Conservation (phyloP, 2,888 invertebrate genomes). For the Brenthis ino region DNA sequence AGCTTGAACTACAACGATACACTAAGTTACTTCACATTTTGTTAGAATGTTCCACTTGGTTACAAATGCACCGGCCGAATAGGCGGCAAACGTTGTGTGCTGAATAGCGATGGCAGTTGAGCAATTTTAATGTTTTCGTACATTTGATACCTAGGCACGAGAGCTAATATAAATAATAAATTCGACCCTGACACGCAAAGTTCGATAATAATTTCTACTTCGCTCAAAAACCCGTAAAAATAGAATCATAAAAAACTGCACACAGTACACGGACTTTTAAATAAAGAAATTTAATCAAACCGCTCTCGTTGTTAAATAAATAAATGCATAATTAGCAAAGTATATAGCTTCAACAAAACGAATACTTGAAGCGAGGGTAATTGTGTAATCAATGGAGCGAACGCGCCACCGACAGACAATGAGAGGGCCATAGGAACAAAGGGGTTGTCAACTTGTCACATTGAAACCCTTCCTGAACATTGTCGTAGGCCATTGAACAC, state of each 20-base stretch:
- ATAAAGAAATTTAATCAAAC: too few species aligned
- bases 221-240: too few species aligned
- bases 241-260: too few species aligned
- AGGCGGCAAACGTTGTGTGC: slow-evolving; percentile 58
- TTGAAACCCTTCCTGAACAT: slow-evolving; percentile 65
- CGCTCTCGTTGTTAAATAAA: neutral
- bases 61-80: slow-evolving; percentile 55
- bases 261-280: too few species aligned
- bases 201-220: neutral
- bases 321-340: slow-evolving; percentile 10
- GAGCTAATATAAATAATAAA: neutral
- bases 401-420: slow-evolving; percentile 52
- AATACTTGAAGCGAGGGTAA: slow-evolving; percentile 36
- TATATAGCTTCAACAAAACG: slow-evolving; percentile 32
- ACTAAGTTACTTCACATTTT: slow-evolving; percentile 54
- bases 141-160: slow-evolving; percentile 33
- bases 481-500: slow-evolving; percentile 54
- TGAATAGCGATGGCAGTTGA: slow-evolving; percentile 62
- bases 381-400: slow-evolving; percentile 62
- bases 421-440: slow-evolving; percentile 54
- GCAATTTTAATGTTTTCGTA: slow-evolving; percentile 52
- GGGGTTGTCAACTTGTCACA: slow-evolving; percentile 51
- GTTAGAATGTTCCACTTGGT: slow-evolving; percentile 41
- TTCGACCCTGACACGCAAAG: slow-evolving; percentile 15
- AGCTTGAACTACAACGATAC: slow-evolving; percentile 39